Conservation (phyloP, 2,888 invertebrate genomes). For the Eupeodes latifasciatus region DNA sequence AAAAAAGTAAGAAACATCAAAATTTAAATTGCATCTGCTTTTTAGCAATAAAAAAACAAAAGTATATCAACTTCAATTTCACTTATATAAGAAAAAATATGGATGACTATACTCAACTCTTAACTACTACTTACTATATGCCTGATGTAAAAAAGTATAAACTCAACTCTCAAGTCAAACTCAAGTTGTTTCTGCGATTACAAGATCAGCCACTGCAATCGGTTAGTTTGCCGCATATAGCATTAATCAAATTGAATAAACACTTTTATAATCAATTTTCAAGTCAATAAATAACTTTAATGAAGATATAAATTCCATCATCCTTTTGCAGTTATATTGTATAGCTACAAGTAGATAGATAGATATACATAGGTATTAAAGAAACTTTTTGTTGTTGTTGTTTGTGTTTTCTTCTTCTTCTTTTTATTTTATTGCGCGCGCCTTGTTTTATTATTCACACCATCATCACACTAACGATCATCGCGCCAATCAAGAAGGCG, state of each 20-base stretch:
- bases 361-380: conserved; percentile 1
- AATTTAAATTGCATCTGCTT: conserved; percentile 36
- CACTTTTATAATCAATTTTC: conserved; percentile 82
- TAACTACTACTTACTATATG: background rate
- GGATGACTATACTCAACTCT: conserved; percentile 16
- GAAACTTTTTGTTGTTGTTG: conserved; percentile 5
- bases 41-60: background rate
- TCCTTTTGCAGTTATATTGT: conserved; percentile 50
- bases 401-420: conserved; percentile 9
- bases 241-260: conserved; percentile 77
- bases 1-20: background rate
- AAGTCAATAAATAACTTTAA: conserved; percentile 84
- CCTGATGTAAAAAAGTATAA: no score
- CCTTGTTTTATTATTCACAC: conserved; percentile 73
- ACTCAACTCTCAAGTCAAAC: conserved; percentile 29
- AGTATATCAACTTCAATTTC: conserved; percentile 18
- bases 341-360: background rate
- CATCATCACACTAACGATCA: conserved; percentile 65
- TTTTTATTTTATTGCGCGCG: conserved; percentile 23
- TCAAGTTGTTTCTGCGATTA: conserved; percentile 41
- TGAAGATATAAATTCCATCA: conserved; percentile 81
- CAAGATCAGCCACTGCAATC: conserved; percentile 64
- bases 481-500: conserved; percentile 71
- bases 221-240: conserved; percentile 61
- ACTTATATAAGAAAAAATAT: conserved; percentile 9